These are phyloP conservation scores for Neoseiulus cucumeris DNA, from an alignment of 1,140 invertebrate genomes.

Conservation along the genomic window DNA sequence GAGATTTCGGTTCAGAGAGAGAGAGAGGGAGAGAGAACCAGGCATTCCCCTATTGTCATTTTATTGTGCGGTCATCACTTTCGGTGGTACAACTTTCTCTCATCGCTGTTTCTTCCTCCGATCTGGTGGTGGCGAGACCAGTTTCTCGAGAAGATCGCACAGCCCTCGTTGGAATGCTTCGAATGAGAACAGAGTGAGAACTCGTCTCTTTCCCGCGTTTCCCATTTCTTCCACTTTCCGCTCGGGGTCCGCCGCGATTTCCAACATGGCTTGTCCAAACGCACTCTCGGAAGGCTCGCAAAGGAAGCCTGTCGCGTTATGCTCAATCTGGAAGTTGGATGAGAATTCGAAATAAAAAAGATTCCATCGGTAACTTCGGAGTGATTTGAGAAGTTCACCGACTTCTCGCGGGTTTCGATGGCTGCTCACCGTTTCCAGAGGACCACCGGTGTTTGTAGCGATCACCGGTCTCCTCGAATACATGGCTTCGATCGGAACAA, in stretches of 20 bases:
- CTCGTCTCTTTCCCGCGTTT: constrained; percentile 31
- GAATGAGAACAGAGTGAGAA: neutral
- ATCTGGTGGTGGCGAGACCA: too few species aligned
- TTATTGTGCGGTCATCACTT: too few species aligned
- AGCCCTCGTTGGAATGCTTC: neutral
- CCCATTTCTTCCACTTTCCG: constrained; percentile 41
- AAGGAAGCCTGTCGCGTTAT: constrained; percentile 74
- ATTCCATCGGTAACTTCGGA: neutral
- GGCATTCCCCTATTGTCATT: too few species aligned
- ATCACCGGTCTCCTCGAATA: constrained; percentile 75
- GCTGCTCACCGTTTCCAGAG: constrained; percentile 66
- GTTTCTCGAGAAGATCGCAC: neutral
- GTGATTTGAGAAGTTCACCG: neutral
- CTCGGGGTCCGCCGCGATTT: constrained; percentile 36
- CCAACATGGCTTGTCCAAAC: constrained; percentile 58
- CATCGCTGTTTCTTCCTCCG: too few species aligned
- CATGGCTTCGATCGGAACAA: constrained; percentile 98
- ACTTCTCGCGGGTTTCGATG: neutral
- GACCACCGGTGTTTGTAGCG: constrained; percentile 84
- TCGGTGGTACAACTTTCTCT: too few species aligned
- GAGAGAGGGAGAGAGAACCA: too few species aligned
- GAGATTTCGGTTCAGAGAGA: too few species aligned
- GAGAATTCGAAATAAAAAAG: neutral
- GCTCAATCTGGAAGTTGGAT: constrained; percentile 13
- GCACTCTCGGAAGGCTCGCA: constrained; percentile 42